Base-by-base conservation (phyloP, 2,888 invertebrate species). In the Epiperipatus broadwayi region DNA sequence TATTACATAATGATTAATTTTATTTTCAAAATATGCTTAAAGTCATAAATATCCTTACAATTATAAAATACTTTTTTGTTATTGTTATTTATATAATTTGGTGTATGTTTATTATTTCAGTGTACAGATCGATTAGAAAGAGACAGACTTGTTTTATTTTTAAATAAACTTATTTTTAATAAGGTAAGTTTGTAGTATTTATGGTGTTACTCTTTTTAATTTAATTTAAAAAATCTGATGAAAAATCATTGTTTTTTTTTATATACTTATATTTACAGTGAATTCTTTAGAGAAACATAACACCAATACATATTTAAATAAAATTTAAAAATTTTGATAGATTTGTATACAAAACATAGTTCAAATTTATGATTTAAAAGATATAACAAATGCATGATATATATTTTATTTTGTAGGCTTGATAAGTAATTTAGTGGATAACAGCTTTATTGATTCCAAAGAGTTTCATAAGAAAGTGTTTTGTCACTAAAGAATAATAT, bases 161-260 rank as follows among this genome's bases (percentile, higher is more conserved):
- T 95, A 46, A 75, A 79, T 46, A 89, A 87, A 61, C 65, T 99
- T 47, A 84, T 91, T 49, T 63, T 83, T 45, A 83, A 93, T 54
- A 76, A 77, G 57, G 72, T 60, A 42, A 47, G 45, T 29, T 32
- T 33, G 16, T 29, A 15, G 31, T 25, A 12, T 28, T 27, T 28
- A 2, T 35, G 16, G 7, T n/a, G n/a, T n/a, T n/a, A n/a, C n/a
- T n/a, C n/a, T n/a, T n/a, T n/a, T n/a, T n/a, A n/a, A n/a, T 8
- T n/a, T 8, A 25, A n/a, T 25, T n/a, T 25, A 25, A 25, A 7
- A 25, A 25, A 25, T 25, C n/a, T 8, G 25, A 7, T 25, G 25
- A 8, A 25, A 8, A 8, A 8, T 25, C n/a, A 8, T 25, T 8
- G n/a, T 8, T 7, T 25, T 25, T 8, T 8, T n/a, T 7, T 25